phyloP scores from a whole-genome alignment of 2,113 vertebrate genomes.

The Prinia subflava region DNA sequence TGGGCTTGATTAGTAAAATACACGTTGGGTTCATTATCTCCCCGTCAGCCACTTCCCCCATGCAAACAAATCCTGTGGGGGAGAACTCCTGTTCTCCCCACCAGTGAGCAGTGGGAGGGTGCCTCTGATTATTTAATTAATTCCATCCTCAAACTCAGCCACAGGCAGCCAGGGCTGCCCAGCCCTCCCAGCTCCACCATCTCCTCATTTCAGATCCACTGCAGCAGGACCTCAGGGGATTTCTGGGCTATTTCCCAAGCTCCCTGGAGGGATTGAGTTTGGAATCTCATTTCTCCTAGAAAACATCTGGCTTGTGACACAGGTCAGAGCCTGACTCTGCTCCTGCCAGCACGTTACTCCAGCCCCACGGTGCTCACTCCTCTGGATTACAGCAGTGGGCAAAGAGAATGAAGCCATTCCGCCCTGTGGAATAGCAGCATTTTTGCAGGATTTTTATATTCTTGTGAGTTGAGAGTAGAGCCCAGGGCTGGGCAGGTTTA shows the following conservation, averaged over 20 bases:
- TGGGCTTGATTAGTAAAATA: not conserved
- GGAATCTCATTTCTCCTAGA: not conserved
- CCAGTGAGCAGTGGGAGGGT: not conserved
- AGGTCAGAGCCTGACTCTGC: not conserved
- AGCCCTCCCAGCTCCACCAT: not conserved
- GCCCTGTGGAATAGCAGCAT: rapidly evolving
- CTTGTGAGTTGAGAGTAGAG: not conserved
- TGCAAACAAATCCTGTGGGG: not conserved
- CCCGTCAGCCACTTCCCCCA: not conserved
- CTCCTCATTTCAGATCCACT: not conserved
- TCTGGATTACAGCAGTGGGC: rapidly evolving
- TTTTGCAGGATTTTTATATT: not conserved
- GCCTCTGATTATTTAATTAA: not conserved
- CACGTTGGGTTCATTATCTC: not conserved
- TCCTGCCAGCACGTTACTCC: not conserved
- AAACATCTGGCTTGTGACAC: not conserved
- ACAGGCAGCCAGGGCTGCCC: not conserved
- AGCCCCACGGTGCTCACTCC: not conserved
- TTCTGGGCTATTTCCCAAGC: not conserved
- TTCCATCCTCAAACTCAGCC: not conserved
- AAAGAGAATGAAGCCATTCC: not conserved
- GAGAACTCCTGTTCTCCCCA: not conserved
- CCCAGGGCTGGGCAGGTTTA: not conserved
- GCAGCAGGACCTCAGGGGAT: rapidly evolving
- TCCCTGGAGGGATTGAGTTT: not conserved